Percentiles rank a stretch among this genome's conserved stretches.
Evolutionary conservation across 2,113 vertebrate genomes (phyloP).

Genomic region (Sylvilagus bachmani): DNA sequence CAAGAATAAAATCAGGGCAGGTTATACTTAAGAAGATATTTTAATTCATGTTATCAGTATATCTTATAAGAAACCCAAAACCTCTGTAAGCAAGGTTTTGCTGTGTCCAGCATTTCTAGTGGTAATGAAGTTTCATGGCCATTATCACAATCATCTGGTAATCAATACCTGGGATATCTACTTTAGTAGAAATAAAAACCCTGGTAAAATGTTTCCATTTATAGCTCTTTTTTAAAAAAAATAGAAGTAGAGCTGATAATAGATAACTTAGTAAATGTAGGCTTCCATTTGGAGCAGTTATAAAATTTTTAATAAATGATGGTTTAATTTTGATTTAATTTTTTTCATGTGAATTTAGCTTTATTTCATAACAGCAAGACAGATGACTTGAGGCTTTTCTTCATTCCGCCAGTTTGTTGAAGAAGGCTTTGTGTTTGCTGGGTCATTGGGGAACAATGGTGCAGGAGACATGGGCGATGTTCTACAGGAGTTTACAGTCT

Average conservation of each 20-base stretch:
- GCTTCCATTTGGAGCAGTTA: constrained; percentile 75
- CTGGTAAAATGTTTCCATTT: constrained; percentile 83
- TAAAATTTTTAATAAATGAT: constrained; percentile 77
- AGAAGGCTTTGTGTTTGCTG: not conserved
- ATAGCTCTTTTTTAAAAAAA: constrained; percentile 69
- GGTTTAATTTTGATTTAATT: constrained; percentile 61
- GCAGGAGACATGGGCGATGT: not conserved
- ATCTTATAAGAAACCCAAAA: constrained; percentile 80
- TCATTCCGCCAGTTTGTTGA: not conserved
- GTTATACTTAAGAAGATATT: constrained; percentile 72
- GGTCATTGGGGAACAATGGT: not conserved
- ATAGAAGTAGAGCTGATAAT: constrained; percentile 36
- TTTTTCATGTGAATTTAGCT: constrained; percentile 62
- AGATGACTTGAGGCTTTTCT: constrained; percentile 5
- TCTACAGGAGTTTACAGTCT: not conserved
- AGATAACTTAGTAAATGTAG: constrained; percentile 80
- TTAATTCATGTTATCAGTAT: constrained; percentile 80
- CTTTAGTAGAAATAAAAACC: constrained; percentile 78
- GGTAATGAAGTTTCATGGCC: constrained; percentile 76
- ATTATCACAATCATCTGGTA: constrained; percentile 76
- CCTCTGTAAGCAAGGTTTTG: constrained; percentile 77
- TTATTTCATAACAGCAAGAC: not conserved
- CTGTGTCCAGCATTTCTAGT: constrained; percentile 78
- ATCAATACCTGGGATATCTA: constrained; percentile 81
- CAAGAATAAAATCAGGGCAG: constrained; percentile 75